phyloP scores from a whole-genome alignment of 92 coral and sea anemone species.

The Parazoanthus darwini region DNA sequence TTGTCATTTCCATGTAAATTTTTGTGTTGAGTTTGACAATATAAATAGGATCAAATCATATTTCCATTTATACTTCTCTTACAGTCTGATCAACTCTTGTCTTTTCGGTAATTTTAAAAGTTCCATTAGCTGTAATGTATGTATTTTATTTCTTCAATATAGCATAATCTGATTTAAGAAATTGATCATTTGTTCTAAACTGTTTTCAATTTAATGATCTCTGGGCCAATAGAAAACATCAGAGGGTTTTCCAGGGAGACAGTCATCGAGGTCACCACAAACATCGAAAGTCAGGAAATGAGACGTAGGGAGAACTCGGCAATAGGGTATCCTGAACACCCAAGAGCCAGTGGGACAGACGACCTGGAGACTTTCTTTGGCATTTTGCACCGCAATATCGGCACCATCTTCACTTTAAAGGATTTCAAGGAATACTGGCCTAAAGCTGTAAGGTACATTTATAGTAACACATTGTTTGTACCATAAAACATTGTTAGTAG shows the following conservation, averaged over 20 bases:
- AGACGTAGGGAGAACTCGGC: background rate
- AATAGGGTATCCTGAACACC: slow-evolving; percentile 50
- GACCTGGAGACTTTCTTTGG: slow-evolving; percentile 55
- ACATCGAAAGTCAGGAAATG: slow-evolving; percentile 53
- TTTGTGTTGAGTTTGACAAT: too few relatives aligned
- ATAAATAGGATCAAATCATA: too few relatives aligned
- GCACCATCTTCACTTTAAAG: slow-evolving; percentile 50
- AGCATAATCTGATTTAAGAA: too few relatives aligned
- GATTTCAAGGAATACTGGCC: slow-evolving; percentile 63
- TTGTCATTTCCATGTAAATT: too few relatives aligned
- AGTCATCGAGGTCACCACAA: slow-evolving; percentile 51
- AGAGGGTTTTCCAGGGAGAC: slow-evolving; percentile 60
- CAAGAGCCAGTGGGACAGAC: slow-evolving; percentile 53
- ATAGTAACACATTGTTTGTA: background rate
- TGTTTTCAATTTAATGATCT: background rate
- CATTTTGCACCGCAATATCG: slow-evolving; percentile 34
- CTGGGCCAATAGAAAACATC: slow-evolving; percentile 44
- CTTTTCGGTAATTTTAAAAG: too few relatives aligned
- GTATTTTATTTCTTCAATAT: too few relatives aligned
- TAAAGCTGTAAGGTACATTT: slow-evolving; percentile 45
- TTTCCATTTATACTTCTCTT: too few relatives aligned
- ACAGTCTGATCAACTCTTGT: too few relatives aligned
- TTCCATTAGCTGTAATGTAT: too few relatives aligned
- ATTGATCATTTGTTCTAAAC: background rate
- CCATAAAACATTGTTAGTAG: too few relatives aligned